Evolutionary conservation across 92 coral and sea anemone genomes (phyloP).

Genomic region (Epizoanthus scotinus): DNA sequence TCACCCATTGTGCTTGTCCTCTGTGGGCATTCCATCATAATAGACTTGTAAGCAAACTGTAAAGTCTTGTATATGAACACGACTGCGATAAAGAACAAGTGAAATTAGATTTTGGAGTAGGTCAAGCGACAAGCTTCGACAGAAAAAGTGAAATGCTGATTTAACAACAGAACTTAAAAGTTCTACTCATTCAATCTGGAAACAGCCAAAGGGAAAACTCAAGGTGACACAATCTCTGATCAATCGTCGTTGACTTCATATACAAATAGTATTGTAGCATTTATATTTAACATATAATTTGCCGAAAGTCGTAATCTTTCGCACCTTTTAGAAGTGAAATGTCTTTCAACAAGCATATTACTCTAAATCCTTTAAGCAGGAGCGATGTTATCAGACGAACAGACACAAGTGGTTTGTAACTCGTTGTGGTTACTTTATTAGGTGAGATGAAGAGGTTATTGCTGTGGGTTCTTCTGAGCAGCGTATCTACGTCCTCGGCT

Average conservation of each 20-base stretch:
- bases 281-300: slow-evolving; percentile 24
- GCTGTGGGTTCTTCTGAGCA: slow-evolving; percentile 4
- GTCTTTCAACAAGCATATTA: slow-evolving; percentile 26
- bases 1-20: not conserved
- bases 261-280: slow-evolving; percentile 16
- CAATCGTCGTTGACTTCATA: not conserved
- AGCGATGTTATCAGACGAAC: not conserved
- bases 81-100: not conserved
- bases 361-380: not conserved
- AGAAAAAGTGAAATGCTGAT: not conserved
- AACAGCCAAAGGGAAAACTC: not conserved
- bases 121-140: not conserved
- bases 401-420: not conserved
- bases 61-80: not conserved
- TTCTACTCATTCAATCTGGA: not conserved
- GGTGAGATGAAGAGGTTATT: slow-evolving; percentile 15
- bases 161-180: not conserved
- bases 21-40: slow-evolving; percentile 37
- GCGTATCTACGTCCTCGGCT: slow-evolving; percentile 3
- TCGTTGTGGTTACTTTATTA: not conserved
- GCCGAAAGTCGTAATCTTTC: slow-evolving; percentile 19
- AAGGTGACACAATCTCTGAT: not conserved
- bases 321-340: slow-evolving; percentile 10
- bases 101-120: not conserved
- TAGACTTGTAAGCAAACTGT: slow-evolving; percentile 11